Conservation (phyloP, 2,888 invertebrate genomes). For the Oxystoma pomonae region DNA sequence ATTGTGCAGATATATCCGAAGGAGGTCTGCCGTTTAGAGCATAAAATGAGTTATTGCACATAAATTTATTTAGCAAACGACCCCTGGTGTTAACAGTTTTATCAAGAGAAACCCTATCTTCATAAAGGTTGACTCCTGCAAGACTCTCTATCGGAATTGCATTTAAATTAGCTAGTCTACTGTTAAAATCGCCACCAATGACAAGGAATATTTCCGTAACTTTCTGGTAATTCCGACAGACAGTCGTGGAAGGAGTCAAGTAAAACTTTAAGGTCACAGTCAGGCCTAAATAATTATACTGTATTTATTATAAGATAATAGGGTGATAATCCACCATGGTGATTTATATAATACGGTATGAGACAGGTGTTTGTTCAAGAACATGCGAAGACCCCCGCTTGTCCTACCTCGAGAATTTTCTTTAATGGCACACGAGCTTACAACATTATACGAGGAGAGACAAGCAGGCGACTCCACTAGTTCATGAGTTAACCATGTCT, state of each 20-base stretch:
- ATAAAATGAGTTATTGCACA: not conserved
- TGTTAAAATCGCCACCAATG: not conserved
- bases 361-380: not conserved
- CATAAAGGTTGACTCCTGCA: not conserved
- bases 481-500: not conserved
- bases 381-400: not conserved
- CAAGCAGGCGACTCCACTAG: not conserved
- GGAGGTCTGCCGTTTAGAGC: not conserved
- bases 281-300: too few species aligned
- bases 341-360: not conserved
- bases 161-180: not conserved
- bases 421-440: not conserved
- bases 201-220: not conserved
- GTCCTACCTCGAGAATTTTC: not conserved
- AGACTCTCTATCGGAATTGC: not conserved
- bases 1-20: not conserved
- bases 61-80: not conserved
- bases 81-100: not conserved
- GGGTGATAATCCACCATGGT: not conserved
- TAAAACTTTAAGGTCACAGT: not conserved
- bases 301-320: too few species aligned
- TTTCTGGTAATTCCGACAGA: not conserved
- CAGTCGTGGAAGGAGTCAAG: not conserved
- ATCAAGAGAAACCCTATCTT: not conserved
- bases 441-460: not conserved